Evolutionary conservation across 2,888 invertebrate species (phyloP).

Genomic region (Platycheirus rosarum): DNA sequence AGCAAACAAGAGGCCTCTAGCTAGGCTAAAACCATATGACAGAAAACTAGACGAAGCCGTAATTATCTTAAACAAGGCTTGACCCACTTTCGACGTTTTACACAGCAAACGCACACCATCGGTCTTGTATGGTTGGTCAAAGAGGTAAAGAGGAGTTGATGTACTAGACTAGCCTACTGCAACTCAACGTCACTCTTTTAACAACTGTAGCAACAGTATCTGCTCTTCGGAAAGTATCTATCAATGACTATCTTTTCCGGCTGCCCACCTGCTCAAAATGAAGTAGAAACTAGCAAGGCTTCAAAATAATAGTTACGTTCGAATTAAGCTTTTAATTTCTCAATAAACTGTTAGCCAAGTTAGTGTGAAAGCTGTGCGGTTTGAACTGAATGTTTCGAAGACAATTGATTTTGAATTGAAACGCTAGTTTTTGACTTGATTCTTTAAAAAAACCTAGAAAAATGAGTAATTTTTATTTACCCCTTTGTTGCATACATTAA

Average conservation of each 20-base stretch:
- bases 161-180: conserved; percentile 39
- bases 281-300: not conserved
- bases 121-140: conserved; percentile 1
- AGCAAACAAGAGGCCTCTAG: conserved; percentile 14
- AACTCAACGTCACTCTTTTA: conserved; percentile 11
- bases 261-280: not conserved
- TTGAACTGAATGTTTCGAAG: not conserved
- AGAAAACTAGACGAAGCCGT: conserved; percentile 38
- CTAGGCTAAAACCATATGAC: conserved; percentile 12
- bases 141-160: not conserved
- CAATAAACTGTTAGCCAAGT: conserved; percentile 20
- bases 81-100: conserved; percentile 47
- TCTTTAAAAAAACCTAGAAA: not conserved
- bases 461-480: conserved; percentile 9
- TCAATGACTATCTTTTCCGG: conserved; percentile 7
- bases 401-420: not conserved
- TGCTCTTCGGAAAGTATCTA: not conserved
- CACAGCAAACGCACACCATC: conserved; percentile 18
- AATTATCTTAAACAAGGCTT: conserved; percentile 43
- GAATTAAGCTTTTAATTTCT: conserved; percentile 73
- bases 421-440: not conserved
- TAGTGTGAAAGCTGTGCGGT: not conserved
- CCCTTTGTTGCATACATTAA: not conserved
- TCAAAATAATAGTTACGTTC: conserved; percentile 57
- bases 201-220: not conserved